These are phyloP conservation scores for Andrena chrysosceles DNA, from an alignment of 2,888 invertebrate genomes.

Conservation along the genomic window DNA sequence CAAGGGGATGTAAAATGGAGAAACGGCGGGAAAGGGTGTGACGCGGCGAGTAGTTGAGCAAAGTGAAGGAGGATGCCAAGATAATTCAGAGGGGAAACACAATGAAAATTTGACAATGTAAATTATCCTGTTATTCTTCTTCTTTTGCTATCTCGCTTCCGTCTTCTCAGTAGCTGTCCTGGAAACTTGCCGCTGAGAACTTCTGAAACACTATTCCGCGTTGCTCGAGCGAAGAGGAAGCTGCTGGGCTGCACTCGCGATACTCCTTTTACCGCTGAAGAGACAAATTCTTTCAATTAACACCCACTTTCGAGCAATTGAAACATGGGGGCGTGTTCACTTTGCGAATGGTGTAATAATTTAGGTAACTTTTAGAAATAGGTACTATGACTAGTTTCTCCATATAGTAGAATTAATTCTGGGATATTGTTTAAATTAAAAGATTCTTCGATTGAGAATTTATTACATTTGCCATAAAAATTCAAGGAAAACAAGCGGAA, in stretches of 20 bases:
- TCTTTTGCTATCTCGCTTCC: constrained; percentile 67
- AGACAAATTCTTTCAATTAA: constrained; percentile 37
- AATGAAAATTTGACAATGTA: constrained; percentile 78
- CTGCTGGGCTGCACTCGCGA: constrained; percentile 27
- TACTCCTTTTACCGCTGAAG: constrained; percentile 18
- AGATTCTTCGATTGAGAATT: too few relatives aligned
- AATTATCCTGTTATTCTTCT: constrained; percentile 79
- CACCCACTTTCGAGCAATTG: not conserved
- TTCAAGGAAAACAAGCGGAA: too few relatives aligned
- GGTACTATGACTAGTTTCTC: too few relatives aligned
- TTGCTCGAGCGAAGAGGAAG: constrained; percentile 40
- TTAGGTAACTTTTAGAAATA: not conserved
- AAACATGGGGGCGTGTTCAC: not conserved
- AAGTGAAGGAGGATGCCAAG: constrained; percentile 53
- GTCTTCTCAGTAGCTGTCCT: constrained; percentile 38
- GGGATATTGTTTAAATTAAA: too few relatives aligned
- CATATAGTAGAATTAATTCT: too few relatives aligned
- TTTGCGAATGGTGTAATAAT: not conserved
- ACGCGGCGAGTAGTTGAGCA: constrained; percentile 50
- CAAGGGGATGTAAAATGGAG: constrained; percentile 70
- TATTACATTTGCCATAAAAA: too few relatives aligned
- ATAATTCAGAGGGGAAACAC: constrained; percentile 59
- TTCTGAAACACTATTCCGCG: constrained; percentile 19
- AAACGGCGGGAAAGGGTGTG: constrained; percentile 46
- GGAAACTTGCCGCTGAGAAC: constrained; percentile 36